A percentile compares a stretch with the other conserved stretches of the same genome.
Conservation (phyloP, 2,113 vertebrate species). For the Cyprinodon variegatus region DNA sequence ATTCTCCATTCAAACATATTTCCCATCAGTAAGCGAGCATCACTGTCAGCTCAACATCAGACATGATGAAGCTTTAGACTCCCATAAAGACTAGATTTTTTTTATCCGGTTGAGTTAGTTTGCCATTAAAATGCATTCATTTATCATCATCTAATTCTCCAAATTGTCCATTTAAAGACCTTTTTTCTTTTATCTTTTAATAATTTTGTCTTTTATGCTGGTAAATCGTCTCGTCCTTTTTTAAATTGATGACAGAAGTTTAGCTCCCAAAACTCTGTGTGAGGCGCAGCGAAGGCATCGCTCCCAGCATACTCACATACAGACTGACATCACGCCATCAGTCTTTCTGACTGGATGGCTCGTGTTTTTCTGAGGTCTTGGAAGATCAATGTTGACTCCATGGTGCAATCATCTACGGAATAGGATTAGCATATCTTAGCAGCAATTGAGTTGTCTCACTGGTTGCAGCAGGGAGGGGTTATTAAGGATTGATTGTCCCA, state of each 20-base stretch:
- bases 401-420: conserved; percentile 78
- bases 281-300: too few relatives aligned
- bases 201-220: not conserved
- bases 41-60: too few relatives aligned
- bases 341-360: conserved; percentile 68
- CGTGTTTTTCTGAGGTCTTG: conserved; percentile 77
- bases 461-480: conserved; percentile 62
- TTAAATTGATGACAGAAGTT: conserved; percentile 45
- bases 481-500: conserved; percentile 77
- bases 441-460: conserved; percentile 77
- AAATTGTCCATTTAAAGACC: too few relatives aligned
- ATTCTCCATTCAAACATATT: too few relatives aligned
- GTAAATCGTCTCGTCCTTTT: conserved; percentile 22
- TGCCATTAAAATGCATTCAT: conserved; percentile 10
- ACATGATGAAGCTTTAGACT: too few relatives aligned
- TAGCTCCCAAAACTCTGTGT: not conserved
- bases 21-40: too few relatives aligned
- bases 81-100: not conserved
- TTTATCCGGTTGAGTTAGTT: not conserved
- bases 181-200: too few relatives aligned
- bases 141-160: conserved; percentile 9
- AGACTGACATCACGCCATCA: conserved; percentile 34
- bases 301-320: not conserved
- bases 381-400: conserved; percentile 81
- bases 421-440: conserved; percentile 82